Conservation (phyloP, 2,888 invertebrate genomes). For the Pandemis cinnamomeana region DNA sequence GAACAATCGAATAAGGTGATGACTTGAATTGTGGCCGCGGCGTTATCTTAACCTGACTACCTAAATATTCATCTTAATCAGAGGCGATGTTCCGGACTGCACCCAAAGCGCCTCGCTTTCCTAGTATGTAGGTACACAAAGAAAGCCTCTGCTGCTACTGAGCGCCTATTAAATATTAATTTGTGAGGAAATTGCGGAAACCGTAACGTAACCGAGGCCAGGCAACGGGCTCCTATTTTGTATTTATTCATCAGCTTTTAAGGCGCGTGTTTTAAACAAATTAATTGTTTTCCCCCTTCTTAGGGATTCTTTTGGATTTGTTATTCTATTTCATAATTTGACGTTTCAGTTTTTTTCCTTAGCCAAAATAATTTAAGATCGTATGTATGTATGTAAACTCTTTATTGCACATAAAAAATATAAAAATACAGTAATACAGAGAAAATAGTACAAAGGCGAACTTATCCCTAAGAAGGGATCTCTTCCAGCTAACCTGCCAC, state of each 20-base stretch:
- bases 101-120: background rate
- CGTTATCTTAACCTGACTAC: too few species aligned
- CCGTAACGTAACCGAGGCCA: slow-evolving; percentile 6
- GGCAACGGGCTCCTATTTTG: slow-evolving; percentile 13
- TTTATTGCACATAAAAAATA: too few species aligned
- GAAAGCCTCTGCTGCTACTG: background rate
- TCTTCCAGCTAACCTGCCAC: too few species aligned
- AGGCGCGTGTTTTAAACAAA: slow-evolving; percentile 19
- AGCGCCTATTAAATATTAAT: slow-evolving; percentile 34
- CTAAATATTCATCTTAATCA: too few species aligned
- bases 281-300: slow-evolving; percentile 16
- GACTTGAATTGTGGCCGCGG: too few species aligned
- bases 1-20: too few species aligned
- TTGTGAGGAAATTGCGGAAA: slow-evolving; percentile 35
- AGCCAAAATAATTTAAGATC: background rate
- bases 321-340: background rate
- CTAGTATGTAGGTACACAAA: slow-evolving; percentile 2
- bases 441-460: too few species aligned
- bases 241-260: slow-evolving; percentile 31
- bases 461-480: too few species aligned
- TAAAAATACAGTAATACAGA: too few species aligned
- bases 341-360: background rate
- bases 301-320: background rate
- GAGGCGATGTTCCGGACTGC: background rate
- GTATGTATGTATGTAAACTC: too few species aligned